These are phyloP conservation scores for Spilosoma lubricipeda DNA, from an alignment of 2,888 invertebrate species.

Conservation along the genomic window DNA sequence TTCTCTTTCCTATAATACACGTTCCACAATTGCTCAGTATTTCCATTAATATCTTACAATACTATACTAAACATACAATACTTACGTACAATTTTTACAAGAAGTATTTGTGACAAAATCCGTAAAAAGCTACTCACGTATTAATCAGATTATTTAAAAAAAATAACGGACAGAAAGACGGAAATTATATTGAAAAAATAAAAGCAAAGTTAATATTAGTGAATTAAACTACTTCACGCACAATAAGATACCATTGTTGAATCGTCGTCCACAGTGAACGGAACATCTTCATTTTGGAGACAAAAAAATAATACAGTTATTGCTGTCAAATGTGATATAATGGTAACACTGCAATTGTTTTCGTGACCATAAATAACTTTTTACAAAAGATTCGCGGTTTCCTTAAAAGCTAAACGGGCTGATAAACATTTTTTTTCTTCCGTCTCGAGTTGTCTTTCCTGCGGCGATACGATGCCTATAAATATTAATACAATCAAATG, in stretches of 20 bases:
- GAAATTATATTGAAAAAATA: constrained; percentile 41
- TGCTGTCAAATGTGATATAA: constrained; percentile 84
- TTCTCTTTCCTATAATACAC: neutral
- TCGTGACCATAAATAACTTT: constrained; percentile 82
- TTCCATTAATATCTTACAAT: neutral
- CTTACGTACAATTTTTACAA: neutral
- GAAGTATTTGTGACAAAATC: neutral
- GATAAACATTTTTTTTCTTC: constrained; percentile 85
- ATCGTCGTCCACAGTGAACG: constrained; percentile 64
- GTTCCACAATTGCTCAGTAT: neutral
- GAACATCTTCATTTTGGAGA: constrained; percentile 76
- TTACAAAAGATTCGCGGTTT: constrained; percentile 85
- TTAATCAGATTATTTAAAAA: constrained; percentile 27
- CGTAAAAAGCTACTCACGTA: constrained; percentile 4
- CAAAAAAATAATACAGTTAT: constrained; percentile 82
- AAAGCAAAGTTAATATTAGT: constrained; percentile 51
- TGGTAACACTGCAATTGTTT: constrained; percentile 86
- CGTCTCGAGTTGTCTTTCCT: constrained; percentile 75
- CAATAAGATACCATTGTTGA: constrained; percentile 67
- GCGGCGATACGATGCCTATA: constrained; percentile 82
- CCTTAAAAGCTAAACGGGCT: constrained; percentile 85
- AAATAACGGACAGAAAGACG: constrained; percentile 32
- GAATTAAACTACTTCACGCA: constrained; percentile 60
- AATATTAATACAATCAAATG: constrained; percentile 87
- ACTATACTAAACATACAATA: no score